phyloP scores from a whole-genome alignment of 2,113 vertebrate species.

The Trogon surrucura region DNA sequence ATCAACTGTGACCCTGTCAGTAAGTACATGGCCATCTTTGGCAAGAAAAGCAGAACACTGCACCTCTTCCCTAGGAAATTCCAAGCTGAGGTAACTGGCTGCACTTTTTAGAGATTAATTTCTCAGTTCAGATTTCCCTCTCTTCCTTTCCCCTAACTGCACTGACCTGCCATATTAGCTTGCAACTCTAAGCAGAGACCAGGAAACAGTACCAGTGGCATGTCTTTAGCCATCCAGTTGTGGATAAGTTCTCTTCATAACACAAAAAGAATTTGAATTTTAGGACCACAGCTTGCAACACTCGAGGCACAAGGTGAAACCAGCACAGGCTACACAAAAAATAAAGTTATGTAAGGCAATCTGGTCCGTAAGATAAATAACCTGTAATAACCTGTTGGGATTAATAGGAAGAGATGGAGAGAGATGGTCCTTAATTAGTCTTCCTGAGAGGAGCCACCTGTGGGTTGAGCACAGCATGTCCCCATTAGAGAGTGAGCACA shows the following conservation, averaged over 20 bases:
- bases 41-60: neutral
- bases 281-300: neutral
- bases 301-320: neutral
- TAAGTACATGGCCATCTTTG: neutral
- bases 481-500: neutral
- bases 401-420: neutral
- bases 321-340: neutral
- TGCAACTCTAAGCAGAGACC: neutral
- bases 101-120: neutral
- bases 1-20: neutral
- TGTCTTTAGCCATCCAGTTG: neutral
- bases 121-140: neutral
- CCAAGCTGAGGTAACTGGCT: rapidly evolving
- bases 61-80: neutral
- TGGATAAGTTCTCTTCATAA: neutral
- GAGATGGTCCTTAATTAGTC: constrained; percentile 6
- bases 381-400: neutral
- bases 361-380: neutral
- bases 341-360: neutral
- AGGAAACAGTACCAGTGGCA: neutral
- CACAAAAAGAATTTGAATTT: neutral
- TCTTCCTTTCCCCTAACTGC: neutral
- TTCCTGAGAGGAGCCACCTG: constrained; percentile 19
- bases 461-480: neutral
- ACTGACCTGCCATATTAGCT: neutral